These are phyloP conservation scores for Pachliopta kotzebuea DNA, from an alignment of 2,888 invertebrate genomes.

Conservation along the genomic window DNA sequence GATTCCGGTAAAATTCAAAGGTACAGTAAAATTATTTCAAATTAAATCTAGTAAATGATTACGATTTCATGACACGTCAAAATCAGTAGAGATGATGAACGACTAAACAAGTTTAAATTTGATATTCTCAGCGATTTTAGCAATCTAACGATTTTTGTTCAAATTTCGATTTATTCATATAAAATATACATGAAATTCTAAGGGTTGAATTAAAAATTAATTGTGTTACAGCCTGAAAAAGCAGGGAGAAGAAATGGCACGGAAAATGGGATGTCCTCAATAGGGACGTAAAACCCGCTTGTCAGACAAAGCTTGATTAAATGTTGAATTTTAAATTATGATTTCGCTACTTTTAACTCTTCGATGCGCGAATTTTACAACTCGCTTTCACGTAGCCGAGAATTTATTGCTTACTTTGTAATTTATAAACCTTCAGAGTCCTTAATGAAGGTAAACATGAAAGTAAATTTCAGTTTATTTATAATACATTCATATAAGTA, in stretches of 20 bases:
- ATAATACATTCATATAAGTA: no score
- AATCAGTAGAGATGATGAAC: no score
- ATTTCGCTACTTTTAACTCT: constrained; percentile 35
- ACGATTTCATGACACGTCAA: no score
- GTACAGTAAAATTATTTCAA: no score
- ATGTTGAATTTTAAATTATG: constrained; percentile 75
- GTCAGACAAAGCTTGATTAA: constrained; percentile 71
- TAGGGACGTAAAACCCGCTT: constrained; percentile 64
- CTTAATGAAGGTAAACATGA: not conserved
- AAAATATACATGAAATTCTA: constrained; percentile 32
- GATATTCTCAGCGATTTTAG: no score
- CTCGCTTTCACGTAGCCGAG: constrained; percentile 9
- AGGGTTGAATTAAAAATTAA: constrained; percentile 68
- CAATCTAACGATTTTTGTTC: no score
- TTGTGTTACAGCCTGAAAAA: constrained; percentile 55
- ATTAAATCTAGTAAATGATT: no score
- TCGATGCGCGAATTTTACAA: constrained; percentile 28
- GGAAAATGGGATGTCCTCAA: constrained; percentile 63
- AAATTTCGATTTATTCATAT: no score
- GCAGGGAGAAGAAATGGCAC: constrained; percentile 55
- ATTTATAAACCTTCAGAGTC: constrained; percentile 13
- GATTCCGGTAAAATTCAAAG: no score
- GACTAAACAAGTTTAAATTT: no score
- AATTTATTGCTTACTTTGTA: constrained; percentile 36
- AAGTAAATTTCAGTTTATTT: no score